Percentiles rank a stretch among this genome's conserved stretches.
phyloP scores from a whole-genome alignment of 2,888 invertebrate species.

The Cerastis rubricosa region DNA sequence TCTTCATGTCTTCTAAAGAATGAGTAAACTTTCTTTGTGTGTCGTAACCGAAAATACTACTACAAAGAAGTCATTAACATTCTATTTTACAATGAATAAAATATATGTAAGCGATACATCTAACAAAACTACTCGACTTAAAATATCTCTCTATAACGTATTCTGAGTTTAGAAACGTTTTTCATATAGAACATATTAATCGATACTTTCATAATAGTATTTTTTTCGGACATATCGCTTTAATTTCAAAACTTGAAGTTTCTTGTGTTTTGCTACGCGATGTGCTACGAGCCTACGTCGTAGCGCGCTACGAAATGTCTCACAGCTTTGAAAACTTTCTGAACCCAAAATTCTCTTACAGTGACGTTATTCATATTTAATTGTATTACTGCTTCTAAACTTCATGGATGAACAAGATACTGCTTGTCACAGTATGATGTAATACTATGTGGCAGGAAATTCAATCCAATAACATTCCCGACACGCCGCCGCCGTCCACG shows the following conservation, averaged over 20 bases:
- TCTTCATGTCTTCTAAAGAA: not conserved
- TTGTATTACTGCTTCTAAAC: not conserved
- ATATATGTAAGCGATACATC: not conserved
- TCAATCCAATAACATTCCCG: not conserved
- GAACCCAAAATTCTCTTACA: not conserved
- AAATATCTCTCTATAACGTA: not conserved
- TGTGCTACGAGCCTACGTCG: constrained; percentile 1
- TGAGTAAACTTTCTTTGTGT: not conserved
- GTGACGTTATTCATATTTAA: not conserved
- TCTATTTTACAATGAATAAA: not conserved
- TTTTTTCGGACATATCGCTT: not conserved
- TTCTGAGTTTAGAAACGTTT: not conserved
- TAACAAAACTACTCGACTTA: not conserved
- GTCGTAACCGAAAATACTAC: not conserved
- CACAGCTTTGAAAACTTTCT: not conserved
- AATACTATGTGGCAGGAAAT: not conserved
- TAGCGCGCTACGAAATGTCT: constrained; percentile 4
- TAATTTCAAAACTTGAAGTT: not conserved
- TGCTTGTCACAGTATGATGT: not conserved
- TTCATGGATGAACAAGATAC: not conserved
- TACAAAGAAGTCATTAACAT: not conserved
- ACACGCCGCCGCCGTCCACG: not conserved
- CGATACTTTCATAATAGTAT: not conserved
- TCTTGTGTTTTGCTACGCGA: not conserved
- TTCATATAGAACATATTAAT: not conserved